Evolutionary conservation across 2,888 invertebrate genomes (phyloP), one percentile per base, ranked within the genome.

Genomic region (Ceriagrion tenellum): DNA sequence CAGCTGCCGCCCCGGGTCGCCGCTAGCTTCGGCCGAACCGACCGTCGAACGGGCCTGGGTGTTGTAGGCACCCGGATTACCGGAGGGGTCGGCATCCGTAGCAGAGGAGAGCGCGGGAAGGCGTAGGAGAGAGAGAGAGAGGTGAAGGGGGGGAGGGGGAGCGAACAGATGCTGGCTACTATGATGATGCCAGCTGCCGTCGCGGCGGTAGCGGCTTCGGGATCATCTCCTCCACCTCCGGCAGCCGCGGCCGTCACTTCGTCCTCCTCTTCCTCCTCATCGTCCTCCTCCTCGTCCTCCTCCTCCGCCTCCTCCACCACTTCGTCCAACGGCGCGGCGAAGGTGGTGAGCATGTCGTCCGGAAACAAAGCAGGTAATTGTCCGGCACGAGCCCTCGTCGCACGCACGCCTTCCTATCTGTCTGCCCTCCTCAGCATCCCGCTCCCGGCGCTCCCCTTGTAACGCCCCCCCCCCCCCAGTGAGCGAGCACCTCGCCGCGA

Each of bases 161-260:
- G 16, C 93, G 93, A 93, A 93, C 93, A 93, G 93, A 93, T 93
- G 93, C 93, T 93, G 93, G 93, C 93, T 93, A 93, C 93, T 93
- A 93, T 93, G 93, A 93, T 93, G 93, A 93, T 93, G 93, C 93
- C 93, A 93, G 93, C 93, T 93, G 93, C 93, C 93, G 93, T 93
- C 47, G 93, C 69, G 93, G 93, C 93, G 93, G 93, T 93, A 93
- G 93, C 93, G 93, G 93, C 93, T 93, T 69, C 93, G 93, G 93
- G 93, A 69, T 93, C 93, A 16, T 93, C 93, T 69, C 93, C 93
- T 93, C 93, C 93, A 69, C 93, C 93, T 35, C 74, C 93, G 93
- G 69, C 74, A 93, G 93, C 93, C 93, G 93, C 93, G 20, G 93
- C 93, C 74, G 93, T 93, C 74, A 93, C 93, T 6, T 93, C 93